Percentiles rank a stretch among this genome's conserved stretches.
Evolutionary conservation across 2,113 vertebrate species (phyloP).

Genomic region (Xenopus tropicalis): DNA sequence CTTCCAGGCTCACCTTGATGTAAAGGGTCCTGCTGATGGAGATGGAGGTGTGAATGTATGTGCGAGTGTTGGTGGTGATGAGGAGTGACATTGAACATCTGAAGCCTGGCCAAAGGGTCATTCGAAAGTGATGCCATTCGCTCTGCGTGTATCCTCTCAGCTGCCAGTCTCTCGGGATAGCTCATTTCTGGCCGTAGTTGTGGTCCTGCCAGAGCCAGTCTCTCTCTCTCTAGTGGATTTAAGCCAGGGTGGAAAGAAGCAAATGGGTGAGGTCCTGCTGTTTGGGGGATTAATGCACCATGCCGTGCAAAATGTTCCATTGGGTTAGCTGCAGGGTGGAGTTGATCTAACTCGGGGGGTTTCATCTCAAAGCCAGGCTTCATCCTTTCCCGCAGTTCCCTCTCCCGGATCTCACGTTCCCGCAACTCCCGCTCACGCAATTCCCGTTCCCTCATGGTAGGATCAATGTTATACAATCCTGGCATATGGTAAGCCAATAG

Average conservation of each 20-base stretch:
- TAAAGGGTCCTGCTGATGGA: slow-evolving; percentile 96
- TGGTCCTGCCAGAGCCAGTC: slow-evolving; percentile 86
- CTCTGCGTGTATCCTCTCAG: slow-evolving; percentile 90
- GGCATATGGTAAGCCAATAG: slow-evolving; percentile 97
- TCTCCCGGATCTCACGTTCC: slow-evolving; percentile 86
- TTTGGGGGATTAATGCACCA: slow-evolving; percentile 85
- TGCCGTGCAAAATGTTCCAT: slow-evolving; percentile 98
- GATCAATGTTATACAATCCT: slow-evolving; percentile 90
- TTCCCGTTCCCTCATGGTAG: slow-evolving; percentile 87
- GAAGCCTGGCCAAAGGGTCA: slow-evolving; percentile 90
- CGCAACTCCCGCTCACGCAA: slow-evolving; percentile 87
- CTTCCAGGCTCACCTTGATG: slow-evolving; percentile 84
- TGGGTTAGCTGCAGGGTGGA: slow-evolving; percentile 92
- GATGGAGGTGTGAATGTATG: slow-evolving; percentile 97
- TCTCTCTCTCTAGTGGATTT: slow-evolving; percentile 91
- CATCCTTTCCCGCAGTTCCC: slow-evolving; percentile 92
- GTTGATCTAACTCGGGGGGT: slow-evolving; percentile 87
- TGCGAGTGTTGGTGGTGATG: slow-evolving; percentile 98
- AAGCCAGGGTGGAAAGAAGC: slow-evolving; percentile 92
- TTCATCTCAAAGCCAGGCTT: slow-evolving; percentile 98
- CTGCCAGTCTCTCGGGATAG: slow-evolving; percentile 92
- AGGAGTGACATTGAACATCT: slow-evolving; percentile 98
- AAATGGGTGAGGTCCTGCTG: slow-evolving; percentile 89
- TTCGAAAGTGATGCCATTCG: slow-evolving; percentile 93
- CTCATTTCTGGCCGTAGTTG: slow-evolving; percentile 94